Percentiles rank a stretch among this genome's conserved stretches.
phyloP scores from a whole-genome alignment of 30 jellyfish, hydroid and myxozoan genomes.

The Cassiopea andromeda region DNA sequence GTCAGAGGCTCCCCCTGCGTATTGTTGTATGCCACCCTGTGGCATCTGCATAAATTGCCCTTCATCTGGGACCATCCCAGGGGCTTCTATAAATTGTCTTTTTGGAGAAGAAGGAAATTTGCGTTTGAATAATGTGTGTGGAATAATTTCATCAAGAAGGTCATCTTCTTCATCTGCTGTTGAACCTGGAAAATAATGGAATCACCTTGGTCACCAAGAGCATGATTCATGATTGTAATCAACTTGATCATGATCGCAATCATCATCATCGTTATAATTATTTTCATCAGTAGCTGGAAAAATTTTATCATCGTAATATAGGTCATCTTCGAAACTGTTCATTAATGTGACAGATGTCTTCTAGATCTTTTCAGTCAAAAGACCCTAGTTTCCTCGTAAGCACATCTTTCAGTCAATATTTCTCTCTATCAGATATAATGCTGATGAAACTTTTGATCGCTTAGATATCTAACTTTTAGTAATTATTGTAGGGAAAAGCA shows the following conservation, averaged over 20 bases:
- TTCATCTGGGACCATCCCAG: slow-evolving; percentile 28
- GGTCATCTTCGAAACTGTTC: too few relatives aligned
- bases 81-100: slow-evolving; percentile 49
- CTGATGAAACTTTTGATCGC: too few relatives aligned
- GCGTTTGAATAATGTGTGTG: slow-evolving; percentile 57
- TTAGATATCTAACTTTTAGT: too few relatives aligned
- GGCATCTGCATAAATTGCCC: slow-evolving; percentile 29
- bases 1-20: slow-evolving; percentile 40
- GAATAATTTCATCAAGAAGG: slow-evolving; percentile 66
- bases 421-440: too few relatives aligned
- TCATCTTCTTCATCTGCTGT: slow-evolving; percentile 75
- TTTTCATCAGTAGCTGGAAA: background rate
- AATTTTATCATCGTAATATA: background rate
- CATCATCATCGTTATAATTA: background rate
- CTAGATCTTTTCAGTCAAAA: too few relatives aligned
- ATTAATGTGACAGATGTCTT: too few relatives aligned
- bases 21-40: slow-evolving; percentile 44
- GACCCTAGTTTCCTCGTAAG: too few relatives aligned
- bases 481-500: too few relatives aligned
- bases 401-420: too few relatives aligned
- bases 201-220: background rate
- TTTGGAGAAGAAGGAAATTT: slow-evolving; percentile 48
- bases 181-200: background rate
- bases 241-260: background rate
- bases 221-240: background rate